phyloP scores from a whole-genome alignment of 2,797 vertebrate species.

The Oryzias dopingdopingensis region DNA sequence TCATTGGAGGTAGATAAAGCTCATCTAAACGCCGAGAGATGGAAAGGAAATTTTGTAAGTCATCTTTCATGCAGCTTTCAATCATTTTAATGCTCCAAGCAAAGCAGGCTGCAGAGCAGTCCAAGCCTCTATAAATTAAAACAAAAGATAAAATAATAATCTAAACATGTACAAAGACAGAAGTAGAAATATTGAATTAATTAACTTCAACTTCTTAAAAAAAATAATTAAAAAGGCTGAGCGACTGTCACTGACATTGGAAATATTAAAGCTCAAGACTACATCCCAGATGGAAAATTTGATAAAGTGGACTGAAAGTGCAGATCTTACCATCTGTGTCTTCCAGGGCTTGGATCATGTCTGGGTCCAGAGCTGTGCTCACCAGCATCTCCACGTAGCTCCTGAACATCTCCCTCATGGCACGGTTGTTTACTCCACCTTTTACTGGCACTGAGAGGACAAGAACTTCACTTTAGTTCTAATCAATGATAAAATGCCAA shows the following conservation, averaged over 20 bases:
- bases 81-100: slow-evolving; percentile 40
- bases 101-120: slow-evolving; percentile 30
- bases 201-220: slow-evolving; percentile 8
- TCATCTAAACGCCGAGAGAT: slow-evolving; percentile 79
- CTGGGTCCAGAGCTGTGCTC: slow-evolving; percentile 90
- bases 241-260: background rate
- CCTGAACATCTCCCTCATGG: slow-evolving; percentile 94
- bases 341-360: slow-evolving; percentile 95
- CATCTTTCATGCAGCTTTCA: slow-evolving; percentile 40
- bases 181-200: slow-evolving; percentile 11
- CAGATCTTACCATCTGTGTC: slow-evolving; percentile 85
- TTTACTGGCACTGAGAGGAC: slow-evolving; percentile 71
- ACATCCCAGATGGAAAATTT: slow-evolving; percentile 6
- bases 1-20: slow-evolving; percentile 91
- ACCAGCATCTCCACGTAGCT: slow-evolving; percentile 95
- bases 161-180: slow-evolving; percentile 1
- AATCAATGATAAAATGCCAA: background rate
- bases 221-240: background rate
- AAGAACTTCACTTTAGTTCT: slow-evolving; percentile 3
- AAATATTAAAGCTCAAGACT: slow-evolving; percentile 7
- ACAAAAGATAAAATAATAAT: background rate
- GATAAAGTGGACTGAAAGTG: background rate
- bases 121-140: slow-evolving; percentile 10
- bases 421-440: slow-evolving; percentile 85
- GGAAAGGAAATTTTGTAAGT: slow-evolving; percentile 37